phyloP scores from a whole-genome alignment of 2,797 vertebrate species.

The Oceanodroma leucorhoa region DNA sequence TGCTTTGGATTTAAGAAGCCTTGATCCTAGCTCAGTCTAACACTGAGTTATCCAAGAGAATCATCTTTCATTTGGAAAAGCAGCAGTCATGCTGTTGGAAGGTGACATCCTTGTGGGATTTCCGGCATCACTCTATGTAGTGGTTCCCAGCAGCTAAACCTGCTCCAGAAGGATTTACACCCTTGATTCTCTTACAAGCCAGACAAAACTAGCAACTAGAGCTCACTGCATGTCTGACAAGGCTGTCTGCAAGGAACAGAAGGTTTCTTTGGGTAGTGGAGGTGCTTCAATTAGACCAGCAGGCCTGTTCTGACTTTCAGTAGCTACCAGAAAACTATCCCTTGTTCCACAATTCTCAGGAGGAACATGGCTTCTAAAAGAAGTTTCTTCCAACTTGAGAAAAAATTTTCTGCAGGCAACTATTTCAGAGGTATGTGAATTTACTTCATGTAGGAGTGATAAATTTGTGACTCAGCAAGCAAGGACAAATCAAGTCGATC shows the following conservation, averaged over 20 bases:
- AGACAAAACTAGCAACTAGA: neutral
- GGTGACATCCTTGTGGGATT: neutral
- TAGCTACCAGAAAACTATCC: neutral
- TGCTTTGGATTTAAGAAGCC: neutral
- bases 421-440: neutral
- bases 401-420: neutral
- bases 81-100: neutral
- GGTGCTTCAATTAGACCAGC: neutral
- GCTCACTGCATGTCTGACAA: neutral
- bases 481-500: neutral
- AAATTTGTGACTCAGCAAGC: neutral
- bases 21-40: neutral
- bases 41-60: neutral
- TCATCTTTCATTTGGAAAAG: neutral
- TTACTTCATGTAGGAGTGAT: neutral
- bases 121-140: neutral
- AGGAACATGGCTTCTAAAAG: neutral
- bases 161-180: neutral
- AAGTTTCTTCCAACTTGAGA: neutral
- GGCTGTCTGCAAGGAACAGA: neutral
- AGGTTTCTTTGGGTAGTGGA: neutral
- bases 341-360: neutral
- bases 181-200: neutral
- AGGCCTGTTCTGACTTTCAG: neutral
- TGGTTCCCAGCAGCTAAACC: neutral